Conservation (phyloP, 2,888 invertebrate species). For the Drosophila nr. fundita region DNA sequence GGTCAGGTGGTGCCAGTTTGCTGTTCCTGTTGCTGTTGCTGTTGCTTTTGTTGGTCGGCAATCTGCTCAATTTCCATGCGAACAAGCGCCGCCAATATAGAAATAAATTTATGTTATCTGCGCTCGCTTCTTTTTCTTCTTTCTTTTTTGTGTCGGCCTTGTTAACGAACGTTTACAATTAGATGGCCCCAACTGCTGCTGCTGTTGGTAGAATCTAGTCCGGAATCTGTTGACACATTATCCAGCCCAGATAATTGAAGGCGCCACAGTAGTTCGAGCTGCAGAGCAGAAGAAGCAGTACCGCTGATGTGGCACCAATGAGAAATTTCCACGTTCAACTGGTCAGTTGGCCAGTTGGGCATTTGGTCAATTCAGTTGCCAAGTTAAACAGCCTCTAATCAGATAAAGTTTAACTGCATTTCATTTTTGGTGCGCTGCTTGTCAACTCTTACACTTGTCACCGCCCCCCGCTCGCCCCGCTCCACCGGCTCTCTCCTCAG, state of each 20-base stretch:
- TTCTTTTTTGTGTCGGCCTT: constrained; percentile 41
- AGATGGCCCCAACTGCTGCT: constrained; percentile 39
- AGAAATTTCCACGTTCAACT: neutral
- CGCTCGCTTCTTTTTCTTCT: constrained; percentile 8
- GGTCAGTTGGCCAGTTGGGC: constrained; percentile 58
- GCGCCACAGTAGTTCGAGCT: constrained; percentile 34
- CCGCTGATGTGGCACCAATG: neutral
- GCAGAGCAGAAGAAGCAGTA: neutral
- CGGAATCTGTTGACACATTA: constrained; percentile 57
- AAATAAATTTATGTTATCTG: constrained; percentile 49
- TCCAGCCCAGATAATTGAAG: constrained; percentile 47
- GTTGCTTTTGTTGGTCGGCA: neutral
- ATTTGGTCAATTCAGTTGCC: constrained; percentile 41
- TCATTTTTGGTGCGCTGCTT: constrained; percentile 66
- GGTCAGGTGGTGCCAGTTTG: constrained; percentile 33
- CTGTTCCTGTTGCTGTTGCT: neutral
- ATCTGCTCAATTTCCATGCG: constrained; percentile 51
- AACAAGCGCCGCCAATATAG: constrained; percentile 58
- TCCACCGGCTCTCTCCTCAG: neutral
- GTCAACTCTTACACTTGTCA: constrained; percentile 80
- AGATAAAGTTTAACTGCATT: constrained; percentile 73
- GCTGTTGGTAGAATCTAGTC: constrained; percentile 9
- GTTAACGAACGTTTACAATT: constrained; percentile 72
- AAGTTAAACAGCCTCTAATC: constrained; percentile 57
- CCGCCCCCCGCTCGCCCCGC: neutral